Percentiles rank a stretch among this genome's conserved stretches.
Evolutionary conservation across 2,797 vertebrate species (phyloP).

Genomic region (Myoxocephalus aenaeus): DNA sequence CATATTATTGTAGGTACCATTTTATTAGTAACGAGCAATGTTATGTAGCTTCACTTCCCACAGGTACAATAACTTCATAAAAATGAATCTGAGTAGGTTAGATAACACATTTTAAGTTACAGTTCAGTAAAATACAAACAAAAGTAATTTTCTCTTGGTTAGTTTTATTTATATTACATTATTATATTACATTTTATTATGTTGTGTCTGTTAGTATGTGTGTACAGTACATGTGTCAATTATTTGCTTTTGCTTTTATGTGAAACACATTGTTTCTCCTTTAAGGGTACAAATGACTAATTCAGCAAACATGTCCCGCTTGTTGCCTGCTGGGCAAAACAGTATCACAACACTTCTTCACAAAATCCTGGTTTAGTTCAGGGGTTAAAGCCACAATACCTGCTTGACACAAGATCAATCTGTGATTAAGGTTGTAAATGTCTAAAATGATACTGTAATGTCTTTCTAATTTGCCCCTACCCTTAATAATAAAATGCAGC

Average conservation of each 20-base stretch:
- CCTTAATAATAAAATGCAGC: not conserved
- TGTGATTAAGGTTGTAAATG: no score
- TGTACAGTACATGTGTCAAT: no score
- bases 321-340: not conserved
- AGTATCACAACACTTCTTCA: not conserved
- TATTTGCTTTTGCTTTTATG: no score
- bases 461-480: not conserved
- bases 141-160: not conserved
- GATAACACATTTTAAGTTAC: not conserved
- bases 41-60: not conserved
- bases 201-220: no score
- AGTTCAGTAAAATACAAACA: not conserved
- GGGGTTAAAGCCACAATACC: not conserved
- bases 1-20: no score
- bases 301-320: constrained; percentile 1
- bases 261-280: no score
- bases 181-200: no score
- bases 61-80: not conserved
- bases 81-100: not conserved
- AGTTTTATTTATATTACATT: not conserved
- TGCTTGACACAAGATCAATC: not conserved
- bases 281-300: not conserved
- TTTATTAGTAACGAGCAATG: not conserved
- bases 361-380: constrained; percentile 1
- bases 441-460: not conserved